Base-by-base conservation (phyloP, 2,888 invertebrate genomes). In the Choreutis nemorana region DNA sequence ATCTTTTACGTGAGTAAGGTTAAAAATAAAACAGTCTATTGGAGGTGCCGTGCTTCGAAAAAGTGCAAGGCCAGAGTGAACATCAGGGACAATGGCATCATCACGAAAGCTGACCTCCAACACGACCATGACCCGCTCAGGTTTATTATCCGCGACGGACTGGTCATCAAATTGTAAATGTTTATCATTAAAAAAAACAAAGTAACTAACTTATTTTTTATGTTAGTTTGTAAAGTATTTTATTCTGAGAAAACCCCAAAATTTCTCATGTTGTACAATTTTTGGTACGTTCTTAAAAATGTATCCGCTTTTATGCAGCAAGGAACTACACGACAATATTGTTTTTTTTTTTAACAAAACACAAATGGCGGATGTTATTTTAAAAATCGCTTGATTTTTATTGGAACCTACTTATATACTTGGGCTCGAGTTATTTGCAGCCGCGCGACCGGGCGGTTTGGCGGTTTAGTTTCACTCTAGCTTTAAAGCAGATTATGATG, bases 21-120 rank as follows among this genome's bases (percentile, higher is more conserved):
- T n/a, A n/a, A n/a, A n/a, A n/a, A n/a, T n/a, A n/a, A n/a, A n/a
- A 26, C 26, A 3, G 10, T 14, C 9, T 23, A 20, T 1, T 48
- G 42, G 42, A 28, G 37, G 1, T 50, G 50, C 25, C 44, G 43
- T 4, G 32, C 31, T 4, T 30, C 36, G 13, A 31, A 27, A 4
- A 22, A 23, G 31, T 79, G 78, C 40, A 75, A 65, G 35, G 75
- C 77, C 2, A 60, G 71, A 2, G 71, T 80, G 6, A 67, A 60
- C 4, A 11, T 37, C 4, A 23, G 30, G 14, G 14, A 24, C 4
- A n/a, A 26, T 5, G 3, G 28, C 3, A 25, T 28, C 2, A 64
- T 65, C 14, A 63, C 64, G 7, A 60, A 59, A 5, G 23, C 5
- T 23, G 25, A 37, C 3, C 11, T 35, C 8, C 11, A 7, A 4